A percentile compares a stretch with the other conserved stretches of the same genome.
phyloP scores from a whole-genome alignment of 2,113 vertebrate species.

The Cyprinodon brontotheroides region DNA sequence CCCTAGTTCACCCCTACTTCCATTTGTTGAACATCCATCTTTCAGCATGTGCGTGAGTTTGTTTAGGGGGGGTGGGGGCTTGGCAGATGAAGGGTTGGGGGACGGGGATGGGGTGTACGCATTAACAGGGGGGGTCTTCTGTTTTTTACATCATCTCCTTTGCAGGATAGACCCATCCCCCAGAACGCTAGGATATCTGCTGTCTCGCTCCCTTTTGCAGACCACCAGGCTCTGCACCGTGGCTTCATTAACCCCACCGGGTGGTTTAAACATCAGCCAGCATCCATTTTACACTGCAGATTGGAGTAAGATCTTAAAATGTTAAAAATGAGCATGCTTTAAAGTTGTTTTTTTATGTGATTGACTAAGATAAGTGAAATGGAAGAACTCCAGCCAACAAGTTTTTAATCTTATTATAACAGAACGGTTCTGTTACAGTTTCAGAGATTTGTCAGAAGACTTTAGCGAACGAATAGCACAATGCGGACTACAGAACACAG shows the following conservation, averaged over 20 bases:
- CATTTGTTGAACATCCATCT: slow-evolving; percentile 79
- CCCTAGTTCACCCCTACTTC: slow-evolving; percentile 70
- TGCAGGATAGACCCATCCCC: slow-evolving; percentile 30
- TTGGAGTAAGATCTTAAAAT: not conserved
- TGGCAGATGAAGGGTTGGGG: slow-evolving; percentile 22
- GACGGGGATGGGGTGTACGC: slow-evolving; percentile 10
- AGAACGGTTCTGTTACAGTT: not conserved
- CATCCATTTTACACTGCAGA: slow-evolving; percentile 18
- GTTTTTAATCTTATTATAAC: not conserved
- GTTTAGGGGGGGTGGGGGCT: slow-evolving; percentile 62
- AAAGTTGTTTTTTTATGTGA: not conserved
- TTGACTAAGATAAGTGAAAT: no score
- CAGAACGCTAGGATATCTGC: slow-evolving; percentile 31
- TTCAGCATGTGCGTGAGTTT: slow-evolving; percentile 74
- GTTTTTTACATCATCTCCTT: slow-evolving; percentile 51
- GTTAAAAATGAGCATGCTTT: not conserved
- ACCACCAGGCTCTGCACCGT: slow-evolving; percentile 22
- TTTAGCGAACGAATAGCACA: no score
- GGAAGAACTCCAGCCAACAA: not conserved
- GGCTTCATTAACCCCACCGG: slow-evolving; percentile 23
- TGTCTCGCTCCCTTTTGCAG: not conserved
- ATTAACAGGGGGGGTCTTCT: slow-evolving; percentile 5
- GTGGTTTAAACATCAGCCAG: slow-evolving; percentile 55
- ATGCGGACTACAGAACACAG: no score
- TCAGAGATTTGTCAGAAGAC: no score